Evolutionary conservation across 2,113 vertebrate genomes (phyloP), one percentile per base, ranked within the genome.

Genomic region (Lophius piscatorius): DNA sequence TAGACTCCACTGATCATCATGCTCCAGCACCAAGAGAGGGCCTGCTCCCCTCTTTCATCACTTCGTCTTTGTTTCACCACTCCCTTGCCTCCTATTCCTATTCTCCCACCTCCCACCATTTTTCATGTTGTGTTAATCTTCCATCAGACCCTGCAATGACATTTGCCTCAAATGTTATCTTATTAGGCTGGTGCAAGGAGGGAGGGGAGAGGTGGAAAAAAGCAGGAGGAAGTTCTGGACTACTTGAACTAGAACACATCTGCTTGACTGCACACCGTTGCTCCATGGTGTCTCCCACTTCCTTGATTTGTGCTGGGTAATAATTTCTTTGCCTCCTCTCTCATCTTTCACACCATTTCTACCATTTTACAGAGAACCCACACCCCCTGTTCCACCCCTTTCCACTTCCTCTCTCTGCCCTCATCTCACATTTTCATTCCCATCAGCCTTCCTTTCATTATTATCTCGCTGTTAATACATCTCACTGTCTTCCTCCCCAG

Each of bases 1-100:
- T 89, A 89, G 84, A 78, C 78, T 85, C 65, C 54, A 85, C 87
- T 89, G 86, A 89, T 89, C 88, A 86, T 86, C 79, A 71, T 29
- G 52, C 72, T 58, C 78, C 72, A 56, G 77, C 76, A 84, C 83
- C 82, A 81, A 73, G 82, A 85, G 76, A 85, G 82, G 67, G 57
- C 65, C 72, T 56, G 79, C 62, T 79, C 82, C 57, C 69, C 74
- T 83, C 76, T 89, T 89, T 89, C 86, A 89, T 88, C 81, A 82
- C 81, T 79, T 58, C 80, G 63, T 83, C 70, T 68, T 65, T 20
- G 46, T 68, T 49, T 52, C 57, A 41, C 36, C 54, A 55, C 45
- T 56, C 70, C 70, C 69, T 26, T 9, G 12, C 33, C 33, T 35
- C 33, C 3, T 14, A 4, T 11, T 50, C 50, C 33, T 48, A 26